These are phyloP conservation scores for Oncorhynchus nerka DNA, from an alignment of 2,113 vertebrate species.

Conservation along the genomic window DNA sequence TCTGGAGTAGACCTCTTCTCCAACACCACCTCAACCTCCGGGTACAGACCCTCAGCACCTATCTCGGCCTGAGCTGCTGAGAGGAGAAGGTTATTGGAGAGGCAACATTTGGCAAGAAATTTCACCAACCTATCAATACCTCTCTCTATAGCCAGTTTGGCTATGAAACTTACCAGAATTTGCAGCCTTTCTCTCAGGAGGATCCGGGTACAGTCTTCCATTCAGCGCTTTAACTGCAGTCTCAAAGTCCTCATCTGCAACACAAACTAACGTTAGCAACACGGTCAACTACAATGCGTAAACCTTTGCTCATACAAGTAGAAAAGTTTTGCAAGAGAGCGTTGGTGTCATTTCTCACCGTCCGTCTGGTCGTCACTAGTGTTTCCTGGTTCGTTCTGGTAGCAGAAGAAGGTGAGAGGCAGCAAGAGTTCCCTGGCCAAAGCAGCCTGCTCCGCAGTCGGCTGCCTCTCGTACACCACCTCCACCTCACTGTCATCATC, in stretches of 20 bases:
- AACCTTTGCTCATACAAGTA: background rate
- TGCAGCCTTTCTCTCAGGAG: conserved; percentile 49
- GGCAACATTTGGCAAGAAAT: background rate
- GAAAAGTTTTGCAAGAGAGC: background rate
- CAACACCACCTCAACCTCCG: conserved; percentile 78
- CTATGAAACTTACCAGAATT: conserved; percentile 37
- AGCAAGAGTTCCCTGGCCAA: conserved; percentile 83
- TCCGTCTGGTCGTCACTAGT: conserved; percentile 83
- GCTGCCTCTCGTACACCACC: conserved; percentile 84
- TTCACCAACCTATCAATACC: background rate
- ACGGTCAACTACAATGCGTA: background rate
- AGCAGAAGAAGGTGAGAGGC: conserved; percentile 93
- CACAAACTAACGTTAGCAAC: conserved; percentile 1
- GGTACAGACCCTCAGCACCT: conserved; percentile 46
- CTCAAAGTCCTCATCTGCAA: conserved; percentile 91
- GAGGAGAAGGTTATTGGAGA: background rate
- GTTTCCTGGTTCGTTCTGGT: conserved; percentile 89
- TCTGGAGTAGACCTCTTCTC: conserved; percentile 81
- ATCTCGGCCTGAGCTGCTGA: background rate
- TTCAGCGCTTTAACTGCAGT: conserved; percentile 88
- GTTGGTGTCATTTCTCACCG: conserved; percentile 72
- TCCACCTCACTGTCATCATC: conserved; percentile 70
- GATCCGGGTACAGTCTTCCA: conserved; percentile 85
- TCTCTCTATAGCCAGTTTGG: background rate
- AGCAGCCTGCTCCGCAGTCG: conserved; percentile 83